Percentiles rank a stretch among this genome's conserved stretches.
Evolutionary conservation across 2,113 vertebrate genomes (phyloP).

Genomic region (Rattus norvegicus): DNA sequence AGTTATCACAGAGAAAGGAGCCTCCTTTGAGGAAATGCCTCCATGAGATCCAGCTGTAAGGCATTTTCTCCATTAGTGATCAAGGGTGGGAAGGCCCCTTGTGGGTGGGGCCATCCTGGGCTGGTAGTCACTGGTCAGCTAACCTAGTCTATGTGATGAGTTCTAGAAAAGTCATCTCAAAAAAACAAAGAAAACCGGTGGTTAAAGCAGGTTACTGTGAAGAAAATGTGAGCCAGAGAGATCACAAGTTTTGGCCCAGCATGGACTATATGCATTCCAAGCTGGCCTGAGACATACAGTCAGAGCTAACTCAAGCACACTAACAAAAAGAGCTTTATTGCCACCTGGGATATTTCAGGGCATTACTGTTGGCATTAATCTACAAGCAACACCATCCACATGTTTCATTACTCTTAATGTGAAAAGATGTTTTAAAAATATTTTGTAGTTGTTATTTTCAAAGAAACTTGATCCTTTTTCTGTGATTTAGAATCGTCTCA

Average conservation of each 20-base stretch:
- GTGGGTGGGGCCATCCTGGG: too few relatives aligned
- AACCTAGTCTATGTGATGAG: neutral
- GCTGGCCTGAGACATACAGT: neutral
- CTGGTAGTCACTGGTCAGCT: neutral
- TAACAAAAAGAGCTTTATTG: neutral
- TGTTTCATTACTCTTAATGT: slow-evolving; percentile 87
- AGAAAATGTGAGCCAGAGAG: neutral
- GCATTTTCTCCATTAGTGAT: too few relatives aligned
- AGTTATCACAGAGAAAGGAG: too few relatives aligned
- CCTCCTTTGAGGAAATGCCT: too few relatives aligned
- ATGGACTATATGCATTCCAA: too few relatives aligned
- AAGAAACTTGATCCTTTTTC: slow-evolving; percentile 89
- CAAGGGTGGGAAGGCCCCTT: too few relatives aligned
- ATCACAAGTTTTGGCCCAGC: neutral
- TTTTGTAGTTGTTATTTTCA: slow-evolving; percentile 87
- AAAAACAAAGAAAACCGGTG: neutral
- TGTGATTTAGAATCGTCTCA: slow-evolving; percentile 84
- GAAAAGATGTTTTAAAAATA: slow-evolving; percentile 85
- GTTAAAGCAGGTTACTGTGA: neutral
- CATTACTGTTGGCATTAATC: slow-evolving; percentile 90
- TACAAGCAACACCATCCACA: slow-evolving; percentile 91
- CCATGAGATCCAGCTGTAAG: too few relatives aligned
- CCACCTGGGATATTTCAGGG: slow-evolving; percentile 80
- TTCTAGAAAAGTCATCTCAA: neutral
- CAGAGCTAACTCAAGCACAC: neutral